These are phyloP conservation scores for Arothron firmamentum DNA, from an alignment of 2,113 vertebrate species.

Conservation along the genomic window DNA sequence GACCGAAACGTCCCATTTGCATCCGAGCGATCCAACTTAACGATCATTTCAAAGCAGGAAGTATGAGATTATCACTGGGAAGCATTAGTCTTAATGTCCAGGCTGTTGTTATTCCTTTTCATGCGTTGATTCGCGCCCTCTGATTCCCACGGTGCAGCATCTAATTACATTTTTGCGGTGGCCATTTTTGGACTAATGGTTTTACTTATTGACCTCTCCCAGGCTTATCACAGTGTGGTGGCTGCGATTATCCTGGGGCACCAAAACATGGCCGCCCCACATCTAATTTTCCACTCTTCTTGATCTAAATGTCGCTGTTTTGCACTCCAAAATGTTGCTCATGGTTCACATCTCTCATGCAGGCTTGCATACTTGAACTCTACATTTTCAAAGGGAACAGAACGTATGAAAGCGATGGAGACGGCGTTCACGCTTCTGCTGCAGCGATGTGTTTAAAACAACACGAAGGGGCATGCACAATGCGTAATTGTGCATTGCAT, in stretches of 20 bases:
- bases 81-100: conserved; percentile 38
- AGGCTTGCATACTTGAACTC: neutral
- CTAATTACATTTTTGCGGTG: conserved; percentile 35
- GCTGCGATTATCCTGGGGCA: conserved; percentile 40
- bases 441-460: neutral
- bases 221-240: conserved; percentile 45
- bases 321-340: neutral
- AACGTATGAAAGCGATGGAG: conserved; percentile 25
- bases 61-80: conserved; percentile 27
- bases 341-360: neutral
- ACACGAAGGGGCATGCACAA: neutral
- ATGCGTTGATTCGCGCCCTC: conserved; percentile 32
- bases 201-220: conserved; percentile 53
- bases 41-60: conserved; percentile 30
- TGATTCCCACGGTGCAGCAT: conserved; percentile 25
- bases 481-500: neutral
- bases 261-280: conserved; percentile 4
- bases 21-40: conserved; percentile 31
- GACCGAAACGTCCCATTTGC: conserved; percentile 41
- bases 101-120: conserved; percentile 33
- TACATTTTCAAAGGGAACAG: conserved; percentile 7
- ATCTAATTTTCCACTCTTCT: neutral
- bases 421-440: conserved; percentile 21
- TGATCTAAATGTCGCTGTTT: neutral
- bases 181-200: conserved; percentile 60